These are phyloP conservation scores for Cataglyphis livida DNA, from an alignment of 2,888 invertebrate species.

Conservation along the genomic window DNA sequence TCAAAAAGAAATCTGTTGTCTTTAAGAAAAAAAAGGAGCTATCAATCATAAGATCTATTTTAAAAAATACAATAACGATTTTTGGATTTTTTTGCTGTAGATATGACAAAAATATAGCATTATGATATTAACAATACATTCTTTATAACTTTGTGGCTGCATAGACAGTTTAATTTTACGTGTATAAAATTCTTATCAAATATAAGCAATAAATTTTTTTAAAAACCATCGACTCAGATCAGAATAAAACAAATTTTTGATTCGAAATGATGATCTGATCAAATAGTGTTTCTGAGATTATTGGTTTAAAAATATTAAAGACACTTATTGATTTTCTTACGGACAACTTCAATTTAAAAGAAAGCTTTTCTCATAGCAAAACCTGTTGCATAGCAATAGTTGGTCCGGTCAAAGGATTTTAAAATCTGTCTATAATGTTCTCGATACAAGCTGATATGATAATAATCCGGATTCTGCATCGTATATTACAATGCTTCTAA, in stretches of 20 bases:
- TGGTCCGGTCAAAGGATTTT: constrained; percentile 9
- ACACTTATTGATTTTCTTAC: background rate
- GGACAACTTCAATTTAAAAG: background rate
- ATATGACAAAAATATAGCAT: background rate
- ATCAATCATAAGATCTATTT: background rate
- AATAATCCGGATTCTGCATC: constrained; percentile 22
- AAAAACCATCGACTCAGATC: background rate
- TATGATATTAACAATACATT: background rate
- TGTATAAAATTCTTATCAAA: background rate
- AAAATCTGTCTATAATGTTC: background rate
- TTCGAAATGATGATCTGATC: background rate
- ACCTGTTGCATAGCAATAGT: background rate
- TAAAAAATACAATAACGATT: background rate
- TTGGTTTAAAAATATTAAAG: background rate
- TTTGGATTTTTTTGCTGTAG: background rate
- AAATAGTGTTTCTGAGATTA: background rate
- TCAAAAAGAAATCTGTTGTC: background rate
- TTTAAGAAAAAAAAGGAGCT: background rate
- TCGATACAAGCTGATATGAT: constrained; percentile 21
- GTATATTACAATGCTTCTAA: constrained; percentile 4
- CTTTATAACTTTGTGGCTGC: background rate
- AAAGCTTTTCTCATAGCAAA: background rate
- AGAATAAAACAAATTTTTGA: background rate
- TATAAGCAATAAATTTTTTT: background rate
- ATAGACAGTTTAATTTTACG: background rate